Evolutionary conservation across 2,113 vertebrate genomes (phyloP), one percentile per base, ranked within the genome.

Genomic region (Setophaga kirtlandii): DNA sequence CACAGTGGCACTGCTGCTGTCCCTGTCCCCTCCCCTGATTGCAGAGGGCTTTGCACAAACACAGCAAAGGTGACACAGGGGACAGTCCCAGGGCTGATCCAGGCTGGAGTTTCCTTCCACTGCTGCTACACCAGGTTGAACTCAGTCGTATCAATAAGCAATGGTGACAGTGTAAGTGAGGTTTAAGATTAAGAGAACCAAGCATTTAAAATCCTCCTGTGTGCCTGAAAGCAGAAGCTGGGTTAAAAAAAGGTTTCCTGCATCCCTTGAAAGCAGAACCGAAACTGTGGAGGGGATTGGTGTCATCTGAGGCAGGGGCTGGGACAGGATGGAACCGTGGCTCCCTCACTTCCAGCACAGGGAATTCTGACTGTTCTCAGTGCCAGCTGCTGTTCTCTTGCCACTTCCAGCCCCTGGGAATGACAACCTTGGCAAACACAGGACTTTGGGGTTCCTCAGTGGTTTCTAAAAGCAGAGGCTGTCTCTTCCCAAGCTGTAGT

Each of bases 401-500:
- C 58, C 78, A 37, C 49, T 78, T 65, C 44, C 68, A 69, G 77
- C 28, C 50, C 15, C 75, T 53, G 47, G 59, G 24, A 84, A 25
- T 2, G 18, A 44, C 39, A 50, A 12, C 87, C 87, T 87, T 86
- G 64, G 80, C 77, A 90, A 71, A 94, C 63, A 83, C 71, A 63
- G 22, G 12, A 18, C 71, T 89, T 60, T 42, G 79, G 41, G 74
- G 19, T 84, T 90, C 56, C 44, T 90, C 39, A 0, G 64, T 94
- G 79, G 67, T 97, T 96, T 92, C 71, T 88, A 86, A 91, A 95
- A 42, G 85, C 77, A 78, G 94, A 74, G 92, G 87, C 83, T 71
- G 52, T 81, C 80, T 96, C 88, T 96, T 95, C 95, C 93, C 93
- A 55, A 69, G 77, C 44, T 96, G 80, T 92, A 80, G 89, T 96